These are phyloP conservation scores for Turritopsis dohrnii DNA, from an alignment of 30 jellyfish, hydroid and myxozoan genomes.

Conservation along the genomic window DNA sequence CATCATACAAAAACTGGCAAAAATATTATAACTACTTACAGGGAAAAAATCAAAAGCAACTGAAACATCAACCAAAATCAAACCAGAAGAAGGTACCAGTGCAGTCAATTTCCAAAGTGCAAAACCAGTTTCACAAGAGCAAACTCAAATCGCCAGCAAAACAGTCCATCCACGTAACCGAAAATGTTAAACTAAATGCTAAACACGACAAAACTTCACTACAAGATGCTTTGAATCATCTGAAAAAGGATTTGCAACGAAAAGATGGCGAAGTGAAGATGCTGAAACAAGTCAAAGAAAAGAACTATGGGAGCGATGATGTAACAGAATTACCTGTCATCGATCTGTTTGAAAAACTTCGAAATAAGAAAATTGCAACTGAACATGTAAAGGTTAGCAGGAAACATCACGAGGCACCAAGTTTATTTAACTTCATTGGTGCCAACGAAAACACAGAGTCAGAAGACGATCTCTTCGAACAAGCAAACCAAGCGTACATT, in stretches of 20 bases:
- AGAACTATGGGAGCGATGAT: not conserved
- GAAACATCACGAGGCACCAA: conserved; percentile 2
- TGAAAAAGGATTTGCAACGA: not conserved
- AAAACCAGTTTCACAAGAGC: not conserved
- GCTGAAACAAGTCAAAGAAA: not conserved
- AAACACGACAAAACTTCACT: not conserved
- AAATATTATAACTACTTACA: not conserved
- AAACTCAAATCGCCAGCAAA: not conserved
- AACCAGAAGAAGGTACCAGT: not conserved
- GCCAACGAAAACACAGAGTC: not conserved
- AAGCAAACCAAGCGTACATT: not conserved
- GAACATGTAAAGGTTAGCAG: not conserved
- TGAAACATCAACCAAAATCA: not conserved
- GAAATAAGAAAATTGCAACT: not conserved
- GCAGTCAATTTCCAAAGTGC: not conserved
- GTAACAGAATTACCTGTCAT: not conserved
- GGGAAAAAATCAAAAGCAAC: not conserved
- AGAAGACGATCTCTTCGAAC: not conserved
- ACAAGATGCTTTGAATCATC: not conserved
- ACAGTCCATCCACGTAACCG: not conserved
- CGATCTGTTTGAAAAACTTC: not conserved
- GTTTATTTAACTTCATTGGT: not conserved
- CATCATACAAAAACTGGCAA: not conserved
- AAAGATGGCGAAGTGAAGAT: not conserved
- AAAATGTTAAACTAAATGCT: not conserved